These are phyloP conservation scores for Chirona hameri DNA, from an alignment of 2,888 invertebrate genomes.

Conservation along the genomic window DNA sequence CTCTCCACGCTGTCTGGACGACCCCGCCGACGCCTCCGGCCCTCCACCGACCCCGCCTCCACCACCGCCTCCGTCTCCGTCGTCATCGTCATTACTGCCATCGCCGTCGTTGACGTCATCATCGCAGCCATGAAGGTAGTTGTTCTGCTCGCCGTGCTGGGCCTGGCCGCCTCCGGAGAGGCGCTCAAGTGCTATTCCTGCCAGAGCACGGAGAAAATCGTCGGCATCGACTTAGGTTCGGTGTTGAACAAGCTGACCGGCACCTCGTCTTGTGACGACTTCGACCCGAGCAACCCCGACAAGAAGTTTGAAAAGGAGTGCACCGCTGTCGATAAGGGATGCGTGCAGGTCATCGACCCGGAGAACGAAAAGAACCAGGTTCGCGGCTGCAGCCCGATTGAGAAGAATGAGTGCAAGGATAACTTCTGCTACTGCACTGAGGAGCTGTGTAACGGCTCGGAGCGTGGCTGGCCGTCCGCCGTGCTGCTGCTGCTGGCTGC, in stretches of 20 bases:
- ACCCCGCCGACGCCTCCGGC: too few relatives aligned
- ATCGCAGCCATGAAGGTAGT: not conserved
- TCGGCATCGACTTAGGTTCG: not conserved
- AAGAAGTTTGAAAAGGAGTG: not conserved
- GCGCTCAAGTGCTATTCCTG: constrained; percentile 9
- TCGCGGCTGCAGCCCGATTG: not conserved
- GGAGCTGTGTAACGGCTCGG: not conserved
- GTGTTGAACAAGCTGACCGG: not conserved
- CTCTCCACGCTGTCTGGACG: too few relatives aligned
- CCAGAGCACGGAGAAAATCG: not conserved
- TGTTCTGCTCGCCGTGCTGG: not conserved
- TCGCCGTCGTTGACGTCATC: not conserved
- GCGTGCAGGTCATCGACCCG: not conserved
- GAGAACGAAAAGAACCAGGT: not conserved
- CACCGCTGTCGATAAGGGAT: not conserved
- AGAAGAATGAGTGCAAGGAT: not conserved
- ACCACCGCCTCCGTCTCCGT: not conserved
- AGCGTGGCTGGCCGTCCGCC: not conserved
- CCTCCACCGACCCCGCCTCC: not conserved
- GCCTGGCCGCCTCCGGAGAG: not conserved
- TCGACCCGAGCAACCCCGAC: not conserved
- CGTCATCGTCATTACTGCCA: not conserved
- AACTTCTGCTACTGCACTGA: not conserved
- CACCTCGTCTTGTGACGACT: not conserved
- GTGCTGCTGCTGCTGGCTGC: not conserved